Conservation (phyloP, 2,797 vertebrate genomes). For the Pipistrellus kuhlii region DNA sequence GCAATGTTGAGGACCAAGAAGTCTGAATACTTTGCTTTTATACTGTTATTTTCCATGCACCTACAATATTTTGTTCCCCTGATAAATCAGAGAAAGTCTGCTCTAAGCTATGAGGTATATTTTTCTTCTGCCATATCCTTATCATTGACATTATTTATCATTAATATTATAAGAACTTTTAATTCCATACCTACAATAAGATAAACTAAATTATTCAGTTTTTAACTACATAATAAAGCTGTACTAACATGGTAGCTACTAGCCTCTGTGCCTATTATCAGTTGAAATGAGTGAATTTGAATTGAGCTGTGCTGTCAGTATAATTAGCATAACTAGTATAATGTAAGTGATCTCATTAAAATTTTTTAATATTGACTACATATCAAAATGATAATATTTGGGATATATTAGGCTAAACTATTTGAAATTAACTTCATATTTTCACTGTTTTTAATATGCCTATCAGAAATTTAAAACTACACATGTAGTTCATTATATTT, state of each 20-base stretch:
- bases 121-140: not conserved
- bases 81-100: not conserved
- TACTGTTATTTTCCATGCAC: not conserved
- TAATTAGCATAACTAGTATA: too few species aligned
- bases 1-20: not conserved
- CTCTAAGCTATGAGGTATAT: not conserved
- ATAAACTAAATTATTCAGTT: not conserved
- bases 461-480: not conserved
- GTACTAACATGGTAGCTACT: not conserved
- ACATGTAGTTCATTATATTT: not conserved
- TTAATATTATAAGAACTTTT: not conserved
- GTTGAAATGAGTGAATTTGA: not conserved
- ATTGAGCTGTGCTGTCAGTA: not conserved
- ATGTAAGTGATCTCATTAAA: not conserved
- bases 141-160: not conserved
- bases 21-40: not conserved
- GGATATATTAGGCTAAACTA: not conserved
- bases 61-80: not conserved
- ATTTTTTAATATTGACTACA: not conserved
- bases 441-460: not conserved
- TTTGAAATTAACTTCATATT: not conserved
- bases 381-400: not conserved
- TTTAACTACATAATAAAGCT: not conserved
- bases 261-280: not conserved
- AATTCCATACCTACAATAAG: not conserved